phyloP scores from a whole-genome alignment of 2,888 invertebrate genomes.

The Camptogramma bilineatum region DNA sequence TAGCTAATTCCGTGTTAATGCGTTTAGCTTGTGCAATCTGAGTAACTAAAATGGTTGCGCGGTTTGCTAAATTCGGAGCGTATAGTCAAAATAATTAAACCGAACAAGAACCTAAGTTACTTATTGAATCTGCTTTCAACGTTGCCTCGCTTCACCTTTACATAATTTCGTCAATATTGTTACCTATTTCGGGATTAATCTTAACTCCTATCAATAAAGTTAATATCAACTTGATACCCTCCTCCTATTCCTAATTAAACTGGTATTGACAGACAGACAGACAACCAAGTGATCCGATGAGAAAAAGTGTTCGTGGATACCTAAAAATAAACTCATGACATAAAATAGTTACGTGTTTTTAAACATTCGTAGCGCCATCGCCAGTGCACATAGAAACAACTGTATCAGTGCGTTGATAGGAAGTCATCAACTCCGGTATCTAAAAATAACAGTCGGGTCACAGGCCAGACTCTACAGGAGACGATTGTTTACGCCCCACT shows the following conservation, averaged over 20 bases:
- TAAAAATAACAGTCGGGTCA: conserved; percentile 62
- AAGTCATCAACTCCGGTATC: conserved; percentile 37
- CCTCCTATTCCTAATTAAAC: no score
- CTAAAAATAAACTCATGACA: not conserved
- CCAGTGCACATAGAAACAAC: conserved; percentile 69
- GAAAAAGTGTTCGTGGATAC: no score
- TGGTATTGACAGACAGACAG: no score
- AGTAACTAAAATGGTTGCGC: conserved; percentile 19
- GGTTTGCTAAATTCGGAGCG: conserved; percentile 14
- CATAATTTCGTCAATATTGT: not conserved
- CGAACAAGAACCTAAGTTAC: conserved; percentile 4
- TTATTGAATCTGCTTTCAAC: not conserved
- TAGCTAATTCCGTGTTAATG: conserved; percentile 21
- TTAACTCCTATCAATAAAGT: no score
- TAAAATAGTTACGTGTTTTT: not conserved
- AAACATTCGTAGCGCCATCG: conserved; percentile 32
- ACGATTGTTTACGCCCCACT: conserved; percentile 46
- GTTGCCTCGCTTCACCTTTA: not conserved
- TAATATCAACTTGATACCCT: no score
- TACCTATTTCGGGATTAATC: not conserved
- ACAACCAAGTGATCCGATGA: no score
- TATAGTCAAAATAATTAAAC: conserved; percentile 16
- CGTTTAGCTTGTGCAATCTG: conserved; percentile 18
- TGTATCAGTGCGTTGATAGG: conserved; percentile 31
- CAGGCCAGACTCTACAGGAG: conserved; percentile 47